Conservation (phyloP, 2,113 vertebrate genomes). For the Sinocyclocheilus maitianheensis region DNA sequence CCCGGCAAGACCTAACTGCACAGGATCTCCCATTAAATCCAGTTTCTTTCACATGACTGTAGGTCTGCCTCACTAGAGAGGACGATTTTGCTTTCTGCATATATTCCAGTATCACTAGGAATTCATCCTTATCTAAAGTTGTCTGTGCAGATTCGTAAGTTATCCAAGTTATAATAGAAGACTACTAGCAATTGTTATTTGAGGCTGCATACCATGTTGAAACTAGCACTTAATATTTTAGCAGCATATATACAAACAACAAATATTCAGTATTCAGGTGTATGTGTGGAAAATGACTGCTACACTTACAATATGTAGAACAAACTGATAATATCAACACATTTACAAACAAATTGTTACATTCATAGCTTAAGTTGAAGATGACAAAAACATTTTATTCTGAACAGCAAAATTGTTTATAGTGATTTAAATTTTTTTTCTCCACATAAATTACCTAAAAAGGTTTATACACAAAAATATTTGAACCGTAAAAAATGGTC, state of each 20-base stretch:
- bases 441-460: constrained; percentile 78
- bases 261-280: too few relatives aligned
- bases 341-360: constrained; percentile 2
- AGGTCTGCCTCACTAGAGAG: neutral
- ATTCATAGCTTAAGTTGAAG: neutral
- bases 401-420: constrained; percentile 72
- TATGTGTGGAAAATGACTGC: neutral
- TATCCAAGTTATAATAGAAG: too few relatives aligned
- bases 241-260: too few relatives aligned
- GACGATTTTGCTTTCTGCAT: neutral
- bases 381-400: constrained; percentile 54
- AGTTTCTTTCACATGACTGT: neutral
- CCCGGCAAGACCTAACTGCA: neutral
- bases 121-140: neutral
- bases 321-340: neutral
- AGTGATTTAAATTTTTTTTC: constrained; percentile 77
- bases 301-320: constrained; percentile 40
- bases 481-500: constrained; percentile 45
- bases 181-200: too few relatives aligned
- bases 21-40: neutral
- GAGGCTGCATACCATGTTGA: too few relatives aligned
- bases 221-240: too few relatives aligned
- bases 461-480: constrained; percentile 52
- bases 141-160: too few relatives aligned
- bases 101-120: neutral